phyloP scores from a whole-genome alignment of 2,888 invertebrate genomes.

The Microplitis deprimator region DNA sequence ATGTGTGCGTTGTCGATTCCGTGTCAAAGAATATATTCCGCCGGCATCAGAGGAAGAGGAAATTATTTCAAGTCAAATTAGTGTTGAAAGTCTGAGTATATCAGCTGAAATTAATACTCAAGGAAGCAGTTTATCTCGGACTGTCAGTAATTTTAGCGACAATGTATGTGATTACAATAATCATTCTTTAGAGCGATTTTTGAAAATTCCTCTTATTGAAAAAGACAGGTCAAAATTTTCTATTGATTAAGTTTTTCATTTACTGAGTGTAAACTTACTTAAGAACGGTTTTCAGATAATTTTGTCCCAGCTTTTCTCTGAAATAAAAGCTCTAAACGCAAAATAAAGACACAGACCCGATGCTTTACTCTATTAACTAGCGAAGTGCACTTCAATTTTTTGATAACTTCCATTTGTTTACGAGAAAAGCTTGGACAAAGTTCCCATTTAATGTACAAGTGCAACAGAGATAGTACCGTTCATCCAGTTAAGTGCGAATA shows the following conservation, averaged over 20 bases:
- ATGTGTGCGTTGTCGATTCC: neutral
- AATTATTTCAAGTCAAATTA: neutral
- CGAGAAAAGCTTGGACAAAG: too few relatives aligned
- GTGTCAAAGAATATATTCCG: neutral
- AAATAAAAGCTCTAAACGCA: too few relatives aligned
- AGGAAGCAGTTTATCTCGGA: neutral
- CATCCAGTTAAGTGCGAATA: too few relatives aligned
- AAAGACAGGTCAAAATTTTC: constrained; percentile 7
- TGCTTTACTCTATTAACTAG: too few relatives aligned
- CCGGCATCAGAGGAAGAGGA: constrained; percentile 3
- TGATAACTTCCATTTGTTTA: too few relatives aligned
- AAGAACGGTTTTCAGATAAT: too few relatives aligned
- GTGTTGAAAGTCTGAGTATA: neutral
- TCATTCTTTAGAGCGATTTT: neutral
- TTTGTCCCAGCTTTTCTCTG: too few relatives aligned
- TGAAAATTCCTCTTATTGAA: neutral
- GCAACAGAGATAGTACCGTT: too few relatives aligned
- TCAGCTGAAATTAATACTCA: neutral
- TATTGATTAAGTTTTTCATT: neutral
- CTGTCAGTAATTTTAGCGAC: neutral
- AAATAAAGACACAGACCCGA: too few relatives aligned
- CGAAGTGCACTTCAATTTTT: too few relatives aligned
- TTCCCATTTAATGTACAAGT: too few relatives aligned
- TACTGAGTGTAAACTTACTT: neutral
- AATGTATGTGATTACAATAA: neutral